Evolutionary conservation across 2,113 vertebrate species (phyloP), one percentile per base, ranked within the genome.

Genomic region (Sarotherodon lohbergeri): DNA sequence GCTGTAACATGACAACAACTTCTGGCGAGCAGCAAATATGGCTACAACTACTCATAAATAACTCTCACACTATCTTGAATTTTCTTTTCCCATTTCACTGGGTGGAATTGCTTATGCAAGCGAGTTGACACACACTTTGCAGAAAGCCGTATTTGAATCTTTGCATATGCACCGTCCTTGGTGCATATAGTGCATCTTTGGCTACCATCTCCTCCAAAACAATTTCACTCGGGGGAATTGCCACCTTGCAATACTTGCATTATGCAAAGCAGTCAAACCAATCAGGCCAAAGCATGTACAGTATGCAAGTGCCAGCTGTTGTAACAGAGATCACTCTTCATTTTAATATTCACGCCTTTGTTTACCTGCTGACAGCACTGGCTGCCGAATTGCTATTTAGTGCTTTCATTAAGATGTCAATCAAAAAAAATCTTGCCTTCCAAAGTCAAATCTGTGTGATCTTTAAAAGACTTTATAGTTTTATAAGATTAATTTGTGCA

Each of bases 211-310:
- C 89, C 57, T 85, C 82, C 78, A 76, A 78, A 91, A 92, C 87
- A 81, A 86, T 85, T 89, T 88, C 36, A 56, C 86, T 73, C 59
- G 1, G 5, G 66, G 93, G 90, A 91, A 86, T 81, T 86, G 82
- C 85, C 83, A 89, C 87, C 87, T 91, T 90, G 89, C 88, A 82
- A 83, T 81, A 89, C 79, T 89, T 85, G 83, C 91, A 92, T 93
- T 91, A 93, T 93, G 94, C 90, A 90, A 92, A 93, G 68, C 68
- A 90, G 91, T 80, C 50, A 66, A 90, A 92, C 85, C 82, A 93
- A 91, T 90, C 90, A 88, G 90, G 59, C 56, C 54, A 4, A 73
- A 41, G 41, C 88, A 87, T 89, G 90, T 84, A 88, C 80, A 83
- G 83, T 89, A 86, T 82, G 71, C 84, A 88, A 85, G 83, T 68